Evolutionary conservation across 2,888 invertebrate species (phyloP).

Genomic region (Acanthosepion pharaonis): DNA sequence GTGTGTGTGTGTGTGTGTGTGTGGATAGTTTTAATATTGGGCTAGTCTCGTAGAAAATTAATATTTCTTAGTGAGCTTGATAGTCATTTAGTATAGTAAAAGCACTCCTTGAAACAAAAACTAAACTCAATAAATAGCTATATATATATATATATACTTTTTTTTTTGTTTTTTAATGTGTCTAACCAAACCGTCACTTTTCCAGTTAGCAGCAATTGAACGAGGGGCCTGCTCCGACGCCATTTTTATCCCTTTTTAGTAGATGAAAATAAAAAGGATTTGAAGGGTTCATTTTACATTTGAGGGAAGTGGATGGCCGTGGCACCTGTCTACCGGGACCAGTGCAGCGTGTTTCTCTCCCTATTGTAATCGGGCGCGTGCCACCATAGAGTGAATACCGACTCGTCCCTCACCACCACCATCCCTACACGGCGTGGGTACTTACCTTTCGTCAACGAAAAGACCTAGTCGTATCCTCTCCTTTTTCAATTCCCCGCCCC

Average conservation of each 20-base stretch:
- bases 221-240: background rate
- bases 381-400: background rate
- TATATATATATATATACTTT: too few relatives aligned
- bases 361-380: background rate
- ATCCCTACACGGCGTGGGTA: background rate
- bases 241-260: background rate
- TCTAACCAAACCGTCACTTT: too few relatives aligned
- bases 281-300: background rate
- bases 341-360: background rate
- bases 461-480: background rate
- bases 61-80: too few relatives aligned
- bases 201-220: background rate
- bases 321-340: background rate
- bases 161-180: too few relatives aligned
- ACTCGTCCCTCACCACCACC: background rate
- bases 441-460: background rate
- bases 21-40: too few relatives aligned
- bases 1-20: too few relatives aligned
- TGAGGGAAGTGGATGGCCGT: background rate
- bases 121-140: too few relatives aligned
- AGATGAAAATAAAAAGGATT: background rate
- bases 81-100: too few relatives aligned
- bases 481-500: background rate
- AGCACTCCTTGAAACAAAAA: too few relatives aligned
- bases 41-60: too few relatives aligned